Percentiles rank a stretch among this genome's conserved stretches.
Evolutionary conservation across 2,888 invertebrate species (phyloP).

Genomic region (Drosophila ustulata): DNA sequence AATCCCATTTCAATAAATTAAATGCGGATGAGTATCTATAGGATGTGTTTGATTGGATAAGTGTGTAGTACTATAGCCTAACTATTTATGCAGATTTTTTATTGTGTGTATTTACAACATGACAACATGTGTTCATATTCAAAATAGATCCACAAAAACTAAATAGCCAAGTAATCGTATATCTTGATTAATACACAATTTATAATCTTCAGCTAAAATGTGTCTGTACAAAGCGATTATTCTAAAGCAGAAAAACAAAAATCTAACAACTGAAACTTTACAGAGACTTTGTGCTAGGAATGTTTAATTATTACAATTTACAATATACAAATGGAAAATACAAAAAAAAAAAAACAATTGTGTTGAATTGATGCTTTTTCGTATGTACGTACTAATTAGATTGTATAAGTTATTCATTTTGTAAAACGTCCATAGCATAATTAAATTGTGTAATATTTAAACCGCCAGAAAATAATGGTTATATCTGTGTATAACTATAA

Average conservation of each 20-base stretch:
- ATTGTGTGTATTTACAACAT: constrained; percentile 43
- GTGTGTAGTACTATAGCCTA: constrained; percentile 3
- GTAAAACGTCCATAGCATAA: constrained; percentile 72
- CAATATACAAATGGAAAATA: constrained; percentile 9
- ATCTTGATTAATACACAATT: constrained; percentile 8
- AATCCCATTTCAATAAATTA: background rate
- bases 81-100: constrained; percentile 40
- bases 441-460: constrained; percentile 56
- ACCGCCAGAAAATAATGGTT: constrained; percentile 28
- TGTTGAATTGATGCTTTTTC: constrained; percentile 34
- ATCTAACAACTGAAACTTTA: constrained; percentile 16
- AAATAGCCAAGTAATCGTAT: constrained; percentile 24
- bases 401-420: constrained; percentile 55
- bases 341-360: constrained; percentile 8
- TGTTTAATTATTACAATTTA: constrained; percentile 10
- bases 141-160: constrained; percentile 1
- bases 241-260: constrained; percentile 9
- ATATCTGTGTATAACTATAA: constrained; percentile 20
- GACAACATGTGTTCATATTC: constrained; percentile 45
- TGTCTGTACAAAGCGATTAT: constrained; percentile 40
- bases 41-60: background rate
- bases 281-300: constrained; percentile 26
- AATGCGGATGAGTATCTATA: background rate
- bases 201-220: constrained; percentile 18
- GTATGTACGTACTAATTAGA: constrained; percentile 34